phyloP scores from a whole-genome alignment of 2,797 vertebrate genomes.

The Petrocephalus sullivani region DNA sequence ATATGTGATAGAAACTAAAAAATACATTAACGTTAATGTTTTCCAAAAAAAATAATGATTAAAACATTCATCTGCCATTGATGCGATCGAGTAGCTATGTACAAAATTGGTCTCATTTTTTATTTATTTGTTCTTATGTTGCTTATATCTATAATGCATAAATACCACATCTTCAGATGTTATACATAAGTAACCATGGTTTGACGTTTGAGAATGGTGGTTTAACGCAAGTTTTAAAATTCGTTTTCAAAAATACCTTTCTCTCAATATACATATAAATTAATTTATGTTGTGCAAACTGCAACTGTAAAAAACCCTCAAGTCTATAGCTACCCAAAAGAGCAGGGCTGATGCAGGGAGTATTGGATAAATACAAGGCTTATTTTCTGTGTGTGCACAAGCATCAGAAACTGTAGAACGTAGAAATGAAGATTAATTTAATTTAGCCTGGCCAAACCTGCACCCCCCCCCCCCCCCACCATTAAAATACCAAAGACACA shows the following conservation, averaged over 20 bases:
- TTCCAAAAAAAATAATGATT: constrained; percentile 27
- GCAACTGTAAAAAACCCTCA: constrained; percentile 43
- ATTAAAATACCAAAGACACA: background rate
- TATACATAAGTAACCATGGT: constrained; percentile 1
- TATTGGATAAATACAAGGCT: background rate
- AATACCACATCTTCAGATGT: background rate
- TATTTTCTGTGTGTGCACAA: constrained; percentile 2
- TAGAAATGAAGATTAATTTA: background rate
- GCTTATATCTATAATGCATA: constrained; percentile 16
- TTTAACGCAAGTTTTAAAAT: constrained; percentile 26
- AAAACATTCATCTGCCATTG: constrained; percentile 18
- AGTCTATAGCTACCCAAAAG: constrained; percentile 29
- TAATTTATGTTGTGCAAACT: constrained; percentile 64
- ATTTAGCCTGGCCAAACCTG: constrained; percentile 7
- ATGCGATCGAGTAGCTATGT: background rate
- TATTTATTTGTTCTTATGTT: constrained; percentile 20
- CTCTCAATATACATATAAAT: constrained; percentile 60
- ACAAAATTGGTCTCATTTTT: background rate
- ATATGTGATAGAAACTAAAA: constrained; percentile 28
- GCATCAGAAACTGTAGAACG: background rate
- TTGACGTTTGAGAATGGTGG: background rate
- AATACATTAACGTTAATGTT: constrained; percentile 41
- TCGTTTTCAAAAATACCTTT: constrained; percentile 27
- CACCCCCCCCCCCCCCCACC: background rate
- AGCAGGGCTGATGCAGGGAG: constrained; percentile 33